phyloP scores from a whole-genome alignment of 2,113 vertebrate genomes.

The Cebidichthys violaceus region DNA sequence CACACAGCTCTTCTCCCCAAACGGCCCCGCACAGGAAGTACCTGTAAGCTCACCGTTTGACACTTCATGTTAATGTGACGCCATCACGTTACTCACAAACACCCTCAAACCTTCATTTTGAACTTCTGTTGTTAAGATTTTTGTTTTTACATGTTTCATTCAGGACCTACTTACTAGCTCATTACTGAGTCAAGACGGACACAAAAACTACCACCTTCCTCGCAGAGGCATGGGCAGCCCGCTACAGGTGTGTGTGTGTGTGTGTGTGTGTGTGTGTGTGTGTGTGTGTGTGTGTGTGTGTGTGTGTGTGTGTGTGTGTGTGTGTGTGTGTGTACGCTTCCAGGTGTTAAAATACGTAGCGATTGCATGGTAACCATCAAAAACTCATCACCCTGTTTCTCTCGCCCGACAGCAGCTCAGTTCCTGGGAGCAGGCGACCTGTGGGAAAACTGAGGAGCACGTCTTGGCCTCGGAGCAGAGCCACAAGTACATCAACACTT shows the following conservation, averaged over 20 bases:
- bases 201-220: conserved; percentile 88
- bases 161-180: conserved; percentile 96
- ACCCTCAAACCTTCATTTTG: not conserved
- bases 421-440: conserved; percentile 91
- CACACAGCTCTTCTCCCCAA: conserved; percentile 91
- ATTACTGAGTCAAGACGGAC: conserved; percentile 88
- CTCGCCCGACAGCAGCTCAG: conserved; percentile 82
- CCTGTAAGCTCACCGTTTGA: conserved; percentile 84
- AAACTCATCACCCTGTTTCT: conserved; percentile 2
- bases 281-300: too few relatives aligned
- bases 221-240: conserved; percentile 88
- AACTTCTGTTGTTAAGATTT: conserved; percentile 7
- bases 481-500: conserved; percentile 92
- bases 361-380: not conserved
- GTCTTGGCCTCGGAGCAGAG: conserved; percentile 87
- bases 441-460: conserved; percentile 93
- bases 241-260: conserved; percentile 84
- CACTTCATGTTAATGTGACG: not conserved
- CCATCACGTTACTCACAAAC: not conserved
- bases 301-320: too few relatives aligned
- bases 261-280: conserved; percentile 26
- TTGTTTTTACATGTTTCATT: conserved; percentile 14
- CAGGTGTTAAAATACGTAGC: not conserved
- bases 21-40: conserved; percentile 86
- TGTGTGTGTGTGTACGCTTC: not conserved